phyloP scores from a whole-genome alignment of 2,888 invertebrate species.

The Empis livida region DNA sequence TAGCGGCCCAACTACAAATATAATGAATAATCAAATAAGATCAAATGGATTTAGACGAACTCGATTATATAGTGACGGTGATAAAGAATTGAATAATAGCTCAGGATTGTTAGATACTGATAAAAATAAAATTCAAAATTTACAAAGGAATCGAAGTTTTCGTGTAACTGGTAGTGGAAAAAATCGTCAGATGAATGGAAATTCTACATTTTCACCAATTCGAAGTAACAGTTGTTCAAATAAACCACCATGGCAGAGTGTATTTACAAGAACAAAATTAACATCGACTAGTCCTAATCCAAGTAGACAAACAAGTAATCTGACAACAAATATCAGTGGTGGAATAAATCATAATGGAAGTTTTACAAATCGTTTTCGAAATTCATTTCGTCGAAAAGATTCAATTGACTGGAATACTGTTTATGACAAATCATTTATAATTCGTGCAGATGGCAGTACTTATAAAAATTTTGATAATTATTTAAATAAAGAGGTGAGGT shows the following conservation, averaged over 20 bases:
- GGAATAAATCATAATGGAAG: conserved; percentile 11
- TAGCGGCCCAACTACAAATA: conserved; percentile 15
- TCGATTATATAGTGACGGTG: conserved; percentile 19
- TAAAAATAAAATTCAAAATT: conserved; percentile 10
- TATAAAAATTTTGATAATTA: conserved; percentile 30
- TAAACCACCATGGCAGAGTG: conserved; percentile 19
- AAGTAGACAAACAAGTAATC: conserved; percentile 3
- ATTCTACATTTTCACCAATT: neutral
- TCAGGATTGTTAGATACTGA: conserved; percentile 1
- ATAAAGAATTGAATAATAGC: conserved; percentile 12
- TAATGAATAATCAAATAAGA: conserved; percentile 14
- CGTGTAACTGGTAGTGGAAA: conserved; percentile 12
- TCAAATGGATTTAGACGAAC: conserved; percentile 10
- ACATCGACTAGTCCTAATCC: neutral
- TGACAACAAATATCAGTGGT: conserved; percentile 4
- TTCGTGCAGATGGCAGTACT: conserved; percentile 22
- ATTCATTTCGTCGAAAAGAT: conserved; percentile 28
- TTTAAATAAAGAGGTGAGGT: conserved; percentile 27
- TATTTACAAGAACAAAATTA: conserved; percentile 12
- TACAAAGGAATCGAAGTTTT: conserved; percentile 18
- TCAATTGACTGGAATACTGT: conserved; percentile 27
- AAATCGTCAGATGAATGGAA: neutral
- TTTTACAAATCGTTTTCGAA: conserved; percentile 19
- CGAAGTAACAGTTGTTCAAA: too few relatives aligned
- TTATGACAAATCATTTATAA: conserved; percentile 28